These are phyloP conservation scores for Aporophyla lueneburgensis DNA, from an alignment of 2,888 invertebrate species.

Conservation along the genomic window DNA sequence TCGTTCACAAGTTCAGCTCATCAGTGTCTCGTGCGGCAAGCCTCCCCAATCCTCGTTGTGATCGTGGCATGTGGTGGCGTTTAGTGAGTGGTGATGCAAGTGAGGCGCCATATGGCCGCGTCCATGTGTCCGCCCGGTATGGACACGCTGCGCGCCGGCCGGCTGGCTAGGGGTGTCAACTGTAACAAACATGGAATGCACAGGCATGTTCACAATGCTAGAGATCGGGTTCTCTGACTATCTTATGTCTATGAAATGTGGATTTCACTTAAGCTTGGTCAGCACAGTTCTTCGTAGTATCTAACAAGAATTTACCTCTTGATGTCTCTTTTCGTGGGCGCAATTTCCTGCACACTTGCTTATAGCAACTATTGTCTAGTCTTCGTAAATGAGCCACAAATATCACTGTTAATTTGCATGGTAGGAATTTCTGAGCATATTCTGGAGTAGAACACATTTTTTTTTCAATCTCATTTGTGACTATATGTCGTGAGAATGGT, in stretches of 20 bases:
- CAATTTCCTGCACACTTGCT: not conserved
- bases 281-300: not conserved
- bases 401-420: not conserved
- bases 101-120: constrained; percentile 67
- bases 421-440: not conserved
- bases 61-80: constrained; percentile 14
- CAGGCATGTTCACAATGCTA: not conserved
- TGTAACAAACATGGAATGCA: not conserved
- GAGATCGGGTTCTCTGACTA: not conserved
- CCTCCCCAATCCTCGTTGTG: not conserved
- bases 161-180: constrained; percentile 57
- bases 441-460: not conserved
- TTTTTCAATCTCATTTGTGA: not conserved
- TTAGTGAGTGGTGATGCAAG: constrained; percentile 58
- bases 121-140: constrained; percentile 70
- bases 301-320: not conserved
- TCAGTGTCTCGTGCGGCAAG: not conserved
- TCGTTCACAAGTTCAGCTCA: constrained; percentile 1
- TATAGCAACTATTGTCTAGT: not conserved
- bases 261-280: not conserved
- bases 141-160: constrained; percentile 60
- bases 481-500: not conserved
- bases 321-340: not conserved
- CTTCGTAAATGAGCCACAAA: not conserved
- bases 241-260: not conserved